These are phyloP conservation scores for Scophthalmus maximus DNA, from an alignment of 2,113 vertebrate species.

Conservation along the genomic window DNA sequence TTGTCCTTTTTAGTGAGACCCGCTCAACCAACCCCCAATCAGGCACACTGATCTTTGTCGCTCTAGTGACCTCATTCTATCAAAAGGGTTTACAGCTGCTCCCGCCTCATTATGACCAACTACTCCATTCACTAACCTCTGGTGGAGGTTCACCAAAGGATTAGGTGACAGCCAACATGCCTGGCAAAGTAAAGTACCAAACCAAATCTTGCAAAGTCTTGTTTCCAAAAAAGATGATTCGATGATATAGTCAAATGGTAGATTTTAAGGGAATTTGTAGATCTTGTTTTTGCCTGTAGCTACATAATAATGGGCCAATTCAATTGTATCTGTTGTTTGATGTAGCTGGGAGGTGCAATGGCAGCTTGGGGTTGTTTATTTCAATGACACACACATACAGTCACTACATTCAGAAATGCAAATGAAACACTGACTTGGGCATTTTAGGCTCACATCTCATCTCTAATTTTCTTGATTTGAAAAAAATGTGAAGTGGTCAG, in stretches of 20 bases:
- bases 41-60: slow-evolving; percentile 75
- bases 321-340: slow-evolving; percentile 27
- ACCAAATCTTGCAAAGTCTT: background rate
- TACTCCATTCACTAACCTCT: slow-evolving; percentile 73
- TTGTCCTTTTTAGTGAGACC: slow-evolving; percentile 62
- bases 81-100: slow-evolving; percentile 81
- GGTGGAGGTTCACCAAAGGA: slow-evolving; percentile 51
- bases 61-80: slow-evolving; percentile 82
- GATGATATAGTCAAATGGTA: background rate
- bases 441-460: slow-evolving; percentile 41
- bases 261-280: background rate
- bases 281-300: slow-evolving; percentile 22
- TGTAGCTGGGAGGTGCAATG: slow-evolving; percentile 9
- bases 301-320: slow-evolving; percentile 7
- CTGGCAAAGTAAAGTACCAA: slow-evolving; percentile 5
- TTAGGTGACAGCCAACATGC: slow-evolving; percentile 45
- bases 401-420: slow-evolving; percentile 50
- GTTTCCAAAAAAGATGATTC: background rate
- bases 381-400: slow-evolving; percentile 24
- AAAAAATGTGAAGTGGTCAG: slow-evolving; percentile 25
- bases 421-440: slow-evolving; percentile 51
- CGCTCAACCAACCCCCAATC: slow-evolving; percentile 66
- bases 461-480: slow-evolving; percentile 35
- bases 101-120: slow-evolving; percentile 75
- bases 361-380: slow-evolving; percentile 36